Percentiles rank a stretch among this genome's conserved stretches.
Conservation (phyloP, 1,140 invertebrate species). For the Theocolax elegans region DNA sequence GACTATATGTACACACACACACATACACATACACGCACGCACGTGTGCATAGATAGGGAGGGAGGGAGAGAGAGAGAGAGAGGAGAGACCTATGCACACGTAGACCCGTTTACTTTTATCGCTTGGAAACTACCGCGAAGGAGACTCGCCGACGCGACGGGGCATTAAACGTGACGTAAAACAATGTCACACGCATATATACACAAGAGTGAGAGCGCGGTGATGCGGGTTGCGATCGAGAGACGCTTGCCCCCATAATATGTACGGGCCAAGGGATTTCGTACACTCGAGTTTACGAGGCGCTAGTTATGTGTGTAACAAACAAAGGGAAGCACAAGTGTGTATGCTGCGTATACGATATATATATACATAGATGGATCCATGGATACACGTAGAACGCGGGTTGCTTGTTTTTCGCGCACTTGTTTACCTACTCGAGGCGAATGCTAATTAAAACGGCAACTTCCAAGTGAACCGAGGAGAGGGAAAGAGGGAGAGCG, state of each 20-base stretch:
- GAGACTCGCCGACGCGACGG: not conserved
- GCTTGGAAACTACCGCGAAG: not conserved
- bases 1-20: no score
- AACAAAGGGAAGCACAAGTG: constrained; percentile 5
- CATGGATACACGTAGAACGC: no score
- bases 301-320: constrained; percentile 1
- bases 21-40: no score
- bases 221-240: not conserved
- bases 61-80: no score
- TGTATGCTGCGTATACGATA: no score
- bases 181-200: constrained; percentile 16
- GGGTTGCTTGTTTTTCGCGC: constrained; percentile 24
- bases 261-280: not conserved
- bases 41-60: no score
- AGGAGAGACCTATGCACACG: no score
- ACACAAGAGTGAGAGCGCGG: not conserved
- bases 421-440: not conserved
- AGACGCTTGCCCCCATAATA: not conserved
- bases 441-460: no score
- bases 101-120: constrained; percentile 5
- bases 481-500: no score
- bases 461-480: no score
- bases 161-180: constrained; percentile 10
- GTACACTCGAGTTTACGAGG: not conserved
- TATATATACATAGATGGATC: no score